These are phyloP conservation scores for Hemicrepidius hirtus DNA, from an alignment of 2,888 invertebrate species.

Conservation along the genomic window DNA sequence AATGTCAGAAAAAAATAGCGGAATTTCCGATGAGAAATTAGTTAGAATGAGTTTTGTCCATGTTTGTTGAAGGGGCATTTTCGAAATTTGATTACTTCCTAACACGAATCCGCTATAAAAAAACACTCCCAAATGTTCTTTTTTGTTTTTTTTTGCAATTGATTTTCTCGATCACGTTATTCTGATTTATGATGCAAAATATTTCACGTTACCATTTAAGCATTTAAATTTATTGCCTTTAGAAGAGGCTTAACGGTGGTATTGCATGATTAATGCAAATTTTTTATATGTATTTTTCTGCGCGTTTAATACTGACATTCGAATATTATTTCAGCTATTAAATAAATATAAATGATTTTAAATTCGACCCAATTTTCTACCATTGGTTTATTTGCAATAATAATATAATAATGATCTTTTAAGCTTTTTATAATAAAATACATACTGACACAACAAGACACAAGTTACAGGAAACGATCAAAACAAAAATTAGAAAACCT, in stretches of 20 bases:
- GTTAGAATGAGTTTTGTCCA: neutral
- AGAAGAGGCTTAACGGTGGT: neutral
- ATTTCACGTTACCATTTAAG: neutral
- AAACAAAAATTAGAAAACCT: too few relatives aligned
- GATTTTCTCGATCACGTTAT: neutral
- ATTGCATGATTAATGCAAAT: neutral
- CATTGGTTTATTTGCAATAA: too few relatives aligned
- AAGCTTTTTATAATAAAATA: too few relatives aligned
- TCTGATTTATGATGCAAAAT: neutral
- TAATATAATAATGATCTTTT: too few relatives aligned
- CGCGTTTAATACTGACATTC: too few relatives aligned
- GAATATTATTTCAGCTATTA: too few relatives aligned
- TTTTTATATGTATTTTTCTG: neutral
- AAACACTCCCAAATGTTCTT: neutral
- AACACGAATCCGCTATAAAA: neutral
- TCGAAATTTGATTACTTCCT: conserved; percentile 6
- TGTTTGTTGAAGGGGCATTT: conserved; percentile 2
- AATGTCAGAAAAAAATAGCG: conserved; percentile 9
- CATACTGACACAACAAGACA: too few relatives aligned
- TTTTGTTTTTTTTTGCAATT: neutral
- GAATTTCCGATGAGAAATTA: conserved; percentile 7
- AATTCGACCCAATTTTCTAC: too few relatives aligned
- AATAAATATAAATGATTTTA: too few relatives aligned
- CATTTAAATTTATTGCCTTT: too few relatives aligned
- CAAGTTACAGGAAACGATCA: too few relatives aligned